Base-by-base conservation (phyloP, 2,888 invertebrate genomes). In the Cephus nigrinus region DNA sequence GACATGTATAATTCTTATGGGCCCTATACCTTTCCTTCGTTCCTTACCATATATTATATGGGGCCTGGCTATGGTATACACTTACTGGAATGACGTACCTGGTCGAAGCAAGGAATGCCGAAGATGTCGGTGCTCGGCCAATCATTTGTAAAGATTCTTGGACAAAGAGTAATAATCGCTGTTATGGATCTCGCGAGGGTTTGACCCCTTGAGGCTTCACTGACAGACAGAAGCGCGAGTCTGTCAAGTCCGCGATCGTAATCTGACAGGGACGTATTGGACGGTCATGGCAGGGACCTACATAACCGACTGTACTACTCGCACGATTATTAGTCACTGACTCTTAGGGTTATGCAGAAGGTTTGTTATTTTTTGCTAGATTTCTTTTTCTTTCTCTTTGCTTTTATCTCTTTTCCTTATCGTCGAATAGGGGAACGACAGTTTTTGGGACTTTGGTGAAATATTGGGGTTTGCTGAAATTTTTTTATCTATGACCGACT, bases 191-290 rank as follows among this genome's bases (percentile, higher is more conserved):
- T 88, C 83, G 78, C 81, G 82, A 78, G 83, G 83, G 40, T 78
- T 86, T 89, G 87, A 87, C 87, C 87, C 84, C 85, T 83, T 82
- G 84, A 83, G 81, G 82, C 84, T 83, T 83, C 84, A 85, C 86
- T 86, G 86, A 90, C 90, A 86, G 90, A 90, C 91, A 90, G 91
- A 91, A 91, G 91, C 91, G 90, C 90, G 89, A 90, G 90, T 86
- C 90, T 90, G 90, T 91, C 91, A 90, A 90, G 88, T 86, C 84
- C 82, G 87, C 88, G 90, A 91, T 91, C 88, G 88, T 90, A 91
- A 91, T 91, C 91, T 91, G 90, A 91, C 91, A 89, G 88, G 86
- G 88, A 91, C 88, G 90, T 90, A 91, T 91, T 88, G 88, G 88
- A 84, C 84, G 82, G 80, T 80, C 82, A 82, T 76, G 74, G 77